A percentile compares a stretch with the other conserved stretches of the same genome.
These are phyloP conservation scores for Florisuga fusca DNA, from an alignment of 2,797 vertebrate genomes.

Conservation along the genomic window DNA sequence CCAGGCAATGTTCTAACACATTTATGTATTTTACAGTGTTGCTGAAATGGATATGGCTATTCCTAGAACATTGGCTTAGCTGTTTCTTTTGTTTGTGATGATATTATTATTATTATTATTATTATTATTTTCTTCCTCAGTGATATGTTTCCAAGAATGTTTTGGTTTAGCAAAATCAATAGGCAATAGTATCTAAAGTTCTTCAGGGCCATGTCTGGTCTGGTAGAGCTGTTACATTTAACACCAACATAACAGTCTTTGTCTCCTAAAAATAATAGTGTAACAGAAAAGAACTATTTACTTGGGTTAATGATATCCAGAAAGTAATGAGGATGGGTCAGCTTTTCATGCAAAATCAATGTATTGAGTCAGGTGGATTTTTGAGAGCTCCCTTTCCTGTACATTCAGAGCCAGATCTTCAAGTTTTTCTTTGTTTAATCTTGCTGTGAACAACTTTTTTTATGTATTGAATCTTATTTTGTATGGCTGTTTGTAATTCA, in stretches of 20 bases:
- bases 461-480: not conserved
- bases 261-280: not conserved
- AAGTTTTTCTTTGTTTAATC: not conserved
- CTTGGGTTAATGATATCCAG: not conserved
- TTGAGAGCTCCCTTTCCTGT: not conserved
- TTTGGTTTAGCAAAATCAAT: not conserved
- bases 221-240: not conserved
- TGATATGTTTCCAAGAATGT: not conserved
- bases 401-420: not conserved
- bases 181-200: not conserved
- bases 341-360: not conserved
- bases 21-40: not conserved
- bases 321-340: not conserved
- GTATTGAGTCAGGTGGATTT: not conserved
- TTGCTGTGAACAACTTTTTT: not conserved
- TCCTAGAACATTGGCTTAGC: not conserved
- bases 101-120: not conserved
- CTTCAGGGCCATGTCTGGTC: not conserved
- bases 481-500: not conserved
- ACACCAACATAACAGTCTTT: not conserved
- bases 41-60: not conserved
- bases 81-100: not conserved
- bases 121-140: not conserved
- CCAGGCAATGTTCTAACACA: not conserved
- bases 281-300: not conserved